Conservation (phyloP, 2,113 vertebrate genomes). For the Pimephales promelas region DNA sequence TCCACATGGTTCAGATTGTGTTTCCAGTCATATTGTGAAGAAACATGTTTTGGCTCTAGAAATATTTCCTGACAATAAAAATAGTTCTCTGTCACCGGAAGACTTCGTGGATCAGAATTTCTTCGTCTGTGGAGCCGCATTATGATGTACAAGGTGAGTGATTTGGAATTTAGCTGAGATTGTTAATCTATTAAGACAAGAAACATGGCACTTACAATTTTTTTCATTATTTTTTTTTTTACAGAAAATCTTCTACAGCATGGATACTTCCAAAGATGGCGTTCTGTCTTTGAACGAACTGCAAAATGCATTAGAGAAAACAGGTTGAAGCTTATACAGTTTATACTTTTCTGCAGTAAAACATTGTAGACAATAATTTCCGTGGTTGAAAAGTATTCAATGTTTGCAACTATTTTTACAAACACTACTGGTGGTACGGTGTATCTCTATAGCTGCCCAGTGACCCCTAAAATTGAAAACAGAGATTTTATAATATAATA, state of each 20-base stretch:
- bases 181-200: too few relatives aligned
- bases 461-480: neutral
- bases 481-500: neutral
- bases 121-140: conserved; percentile 68
- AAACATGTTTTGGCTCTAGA: neutral
- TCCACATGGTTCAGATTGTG: neutral
- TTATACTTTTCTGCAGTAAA: neutral
- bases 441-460: neutral
- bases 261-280: conserved; percentile 63
- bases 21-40: neutral
- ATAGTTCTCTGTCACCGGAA: conserved; percentile 68
- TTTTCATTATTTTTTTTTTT: neutral
- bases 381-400: neutral
- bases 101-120: conserved; percentile 67
- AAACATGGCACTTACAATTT: too few relatives aligned
- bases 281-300: conserved; percentile 67
- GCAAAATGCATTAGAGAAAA: conserved; percentile 61
- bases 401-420: neutral
- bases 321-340: conserved; percentile 58
- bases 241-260: conserved; percentile 69
- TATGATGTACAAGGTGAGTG: conserved; percentile 61
- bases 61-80: conserved; percentile 55
- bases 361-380: too few relatives aligned
- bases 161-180: neutral
- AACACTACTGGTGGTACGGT: neutral